Evolutionary conservation across 2,797 vertebrate genomes (phyloP), one percentile per base, ranked within the genome.

Genomic region (Myripristis murdjan): DNA sequence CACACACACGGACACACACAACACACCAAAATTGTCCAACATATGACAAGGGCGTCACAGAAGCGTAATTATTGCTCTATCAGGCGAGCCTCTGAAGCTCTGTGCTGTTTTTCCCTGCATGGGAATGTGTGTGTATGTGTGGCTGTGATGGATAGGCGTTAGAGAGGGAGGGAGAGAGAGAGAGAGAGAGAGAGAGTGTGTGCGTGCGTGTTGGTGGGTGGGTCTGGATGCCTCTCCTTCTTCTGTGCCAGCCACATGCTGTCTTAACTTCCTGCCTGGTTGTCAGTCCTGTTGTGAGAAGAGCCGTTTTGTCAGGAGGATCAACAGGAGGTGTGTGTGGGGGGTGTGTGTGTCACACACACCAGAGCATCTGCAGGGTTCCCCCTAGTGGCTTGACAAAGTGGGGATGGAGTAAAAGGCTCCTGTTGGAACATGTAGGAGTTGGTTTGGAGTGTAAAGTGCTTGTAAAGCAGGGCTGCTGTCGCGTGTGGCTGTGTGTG

Each of bases 361-460:
- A n/a, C n/a, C n/a, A n/a, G 14, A 53, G 68, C 75, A 66, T 64
- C 65, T 37, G 70, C 54, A 51, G 61, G 44, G 70, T 75, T 79
- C 88, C 88, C 81, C 69, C 86, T 87, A 65, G 60, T 87, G 86
- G 78, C 48, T 64, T 23, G 39, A 69, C n/a, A n/a, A n/a, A n/a
- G n/a, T n/a, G n/a, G n/a, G n/a, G n/a, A n/a, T n/a, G n/a, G 20
- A 68, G 68, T 39, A 51, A 52, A 70, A 67, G 26, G 6, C n/a
- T 33, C 6, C 62, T 33, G 43, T 63, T 43, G 24, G 33, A n/a
- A n/a, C n/a, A n/a, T n/a, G n/a, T n/a, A 31, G 8, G 14, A 59
- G 22, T 39, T 64, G 16, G 31, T 60, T 23, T 23, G 23, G 23
- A 23, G 23, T 23, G 23, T 23, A 23, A 23, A 23, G 23, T 23